Evolutionary conservation across 2,113 vertebrate genomes (phyloP), one percentile per base, ranked within the genome.

Genomic region (Isurus oxyrinchus): DNA sequence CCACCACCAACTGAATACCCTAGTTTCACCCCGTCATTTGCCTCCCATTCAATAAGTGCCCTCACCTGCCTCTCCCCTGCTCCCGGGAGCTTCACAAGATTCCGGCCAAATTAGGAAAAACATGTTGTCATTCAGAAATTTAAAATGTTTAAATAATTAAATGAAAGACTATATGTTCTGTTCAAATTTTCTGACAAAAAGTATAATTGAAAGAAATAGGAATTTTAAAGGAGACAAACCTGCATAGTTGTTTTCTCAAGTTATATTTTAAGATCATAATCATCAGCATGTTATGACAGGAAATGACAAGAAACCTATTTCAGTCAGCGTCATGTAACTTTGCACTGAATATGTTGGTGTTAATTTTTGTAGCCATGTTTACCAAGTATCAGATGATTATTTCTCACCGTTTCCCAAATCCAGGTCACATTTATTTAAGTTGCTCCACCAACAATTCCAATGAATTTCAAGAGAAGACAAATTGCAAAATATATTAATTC

Each of bases 211-310:
- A 93, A 93, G 31, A 61, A 93, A 61, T n/a, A 93, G n/a, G 13
- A 35, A 59, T 91, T 35, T 91, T 59, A 61, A n/a, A 55, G 14
- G 55, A 35, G 35, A 35, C 35, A 55, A 90, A 35, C 25, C 31
- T n/a, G 16, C 81, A n/a, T 81, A 84, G 40, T 1, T 35, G 35
- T 59, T 59, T 61, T 93, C 31, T 59, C 88, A 61, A 59, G 31
- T 93, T 93, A 93, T 61, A 93, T 61, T 61, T 93, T 61, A n/a
- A 93, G 88, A 93, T 61, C 27, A 91, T 59, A 49, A 93, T 61
- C 31, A 57, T 61, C 88, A n/a, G 55, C 31, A 0, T 93, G 31
- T 35, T 57, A 31, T 91, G 55, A 90, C 53, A 90, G 40, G 72
- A 76, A 88, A 88, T 90, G 53, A 14, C 55, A 91, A 25, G 88